Percentiles rank a stretch among this genome's conserved stretches.
phyloP scores from a whole-genome alignment of 2,797 vertebrate species.

The Myotis planiceps region DNA sequence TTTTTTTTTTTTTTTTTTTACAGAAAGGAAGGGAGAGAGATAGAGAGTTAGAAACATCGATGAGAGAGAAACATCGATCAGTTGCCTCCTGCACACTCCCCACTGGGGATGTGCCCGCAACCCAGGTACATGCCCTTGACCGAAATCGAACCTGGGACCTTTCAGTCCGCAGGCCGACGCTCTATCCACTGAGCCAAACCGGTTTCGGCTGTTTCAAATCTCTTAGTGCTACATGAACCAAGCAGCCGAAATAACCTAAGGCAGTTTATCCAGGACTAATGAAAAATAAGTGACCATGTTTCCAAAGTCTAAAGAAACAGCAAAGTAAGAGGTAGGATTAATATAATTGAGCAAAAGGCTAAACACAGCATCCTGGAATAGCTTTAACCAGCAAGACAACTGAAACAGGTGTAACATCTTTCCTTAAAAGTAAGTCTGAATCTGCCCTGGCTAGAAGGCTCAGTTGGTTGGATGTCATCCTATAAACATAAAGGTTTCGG shows the following conservation, averaged over 20 bases:
- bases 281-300: slow-evolving; percentile 18
- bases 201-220: slow-evolving; percentile 17
- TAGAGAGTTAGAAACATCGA: too few species aligned
- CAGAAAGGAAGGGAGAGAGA: too few species aligned
- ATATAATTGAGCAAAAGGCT: background rate
- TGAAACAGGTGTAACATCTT: background rate
- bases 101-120: too few species aligned
- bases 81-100: too few species aligned
- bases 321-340: background rate
- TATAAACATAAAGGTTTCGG: background rate
- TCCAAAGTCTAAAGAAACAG: background rate
- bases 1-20: too few species aligned
- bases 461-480: background rate
- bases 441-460: background rate
- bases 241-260: background rate
- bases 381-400: background rate
- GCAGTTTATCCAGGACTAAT: background rate
- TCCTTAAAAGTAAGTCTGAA: background rate
- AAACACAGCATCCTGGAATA: background rate
- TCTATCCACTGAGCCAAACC: too few species aligned
- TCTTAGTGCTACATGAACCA: background rate
- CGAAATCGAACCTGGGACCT: too few species aligned
- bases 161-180: too few species aligned
- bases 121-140: too few species aligned
- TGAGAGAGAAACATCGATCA: too few species aligned